Evolutionary conservation across 2,113 vertebrate species (phyloP), one percentile per base, ranked within the genome.

Genomic region (Epinephelus cyanopodus): DNA sequence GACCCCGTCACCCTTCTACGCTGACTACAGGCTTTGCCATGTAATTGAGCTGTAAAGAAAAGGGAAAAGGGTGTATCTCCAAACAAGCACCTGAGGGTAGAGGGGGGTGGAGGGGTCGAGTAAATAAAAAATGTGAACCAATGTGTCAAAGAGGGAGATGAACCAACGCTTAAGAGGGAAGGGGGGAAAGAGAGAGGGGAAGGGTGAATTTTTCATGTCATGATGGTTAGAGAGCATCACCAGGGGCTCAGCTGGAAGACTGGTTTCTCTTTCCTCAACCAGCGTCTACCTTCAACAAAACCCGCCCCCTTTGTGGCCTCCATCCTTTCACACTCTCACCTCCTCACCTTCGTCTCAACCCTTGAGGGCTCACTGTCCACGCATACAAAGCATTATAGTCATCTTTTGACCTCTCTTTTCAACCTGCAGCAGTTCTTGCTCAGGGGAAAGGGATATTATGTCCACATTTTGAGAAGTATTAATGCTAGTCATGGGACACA

Each of bases 231-330:
- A 50, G 37, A 65, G 17, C 48, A 71, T 47, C 47, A 73, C 42
- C 10, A 12, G 57, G 45, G 67, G 79, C 88, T 87, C 65, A 91
- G 87, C 82, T 90, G 84, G 69, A 78, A 47, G 73, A 68, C 14
- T 12, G 14, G 73, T 67, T 57, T 48, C 60, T 67, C 33, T 50
- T 23, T 37, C 23, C 67, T 45, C 48, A 70, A 58, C 42, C 15
- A 1, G 50, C 72, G 42, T 82, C 57, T 62, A 61, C 37, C 60
- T 72, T 61, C 67, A 75, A 63, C 64, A 54, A 65, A 83, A 81
- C n/a, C 39, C 10, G 17, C 48, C 52, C 77, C 67, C 62, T 84
- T 74, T 83, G 69, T 86, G 65, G 33, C 23, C 58, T 66, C 25
- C 25, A 68, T 74, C 79, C 53, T 56, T 83, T 54, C 57, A 57